These are phyloP conservation scores for Plumapathes pennacea DNA, from an alignment of 92 coral and sea anemone species.

Conservation along the genomic window DNA sequence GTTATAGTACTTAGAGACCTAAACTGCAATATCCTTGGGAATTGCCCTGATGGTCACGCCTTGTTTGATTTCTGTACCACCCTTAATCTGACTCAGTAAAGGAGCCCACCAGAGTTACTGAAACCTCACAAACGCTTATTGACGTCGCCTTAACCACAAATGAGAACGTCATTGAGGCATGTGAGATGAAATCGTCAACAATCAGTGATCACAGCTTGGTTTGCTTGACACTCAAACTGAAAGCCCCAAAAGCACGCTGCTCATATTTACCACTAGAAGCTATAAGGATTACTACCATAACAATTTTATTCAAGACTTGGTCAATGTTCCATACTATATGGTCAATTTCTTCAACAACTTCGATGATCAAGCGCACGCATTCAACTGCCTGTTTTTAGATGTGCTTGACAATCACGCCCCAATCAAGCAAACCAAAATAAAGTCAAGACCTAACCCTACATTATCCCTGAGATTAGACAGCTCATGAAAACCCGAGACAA, in stretches of 20 bases:
- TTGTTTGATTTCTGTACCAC: slow-evolving; percentile 19
- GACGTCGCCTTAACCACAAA: slow-evolving; percentile 42
- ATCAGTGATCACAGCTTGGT: slow-evolving; percentile 54
- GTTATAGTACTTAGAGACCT: slow-evolving; percentile 42
- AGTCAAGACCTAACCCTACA: slow-evolving; percentile 11
- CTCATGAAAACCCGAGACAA: slow-evolving; percentile 28
- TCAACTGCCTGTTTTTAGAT: slow-evolving; percentile 39
- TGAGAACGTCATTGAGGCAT: slow-evolving; percentile 8
- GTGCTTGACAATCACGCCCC: slow-evolving; percentile 40
- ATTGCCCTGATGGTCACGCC: slow-evolving; percentile 2
- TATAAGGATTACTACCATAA: slow-evolving; percentile 26
- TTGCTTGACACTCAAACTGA: slow-evolving; percentile 15
- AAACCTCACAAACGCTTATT: slow-evolving; percentile 31
- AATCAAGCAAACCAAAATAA: slow-evolving; percentile 38
- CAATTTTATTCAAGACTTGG: slow-evolving; percentile 18
- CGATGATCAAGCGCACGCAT: slow-evolving; percentile 48
- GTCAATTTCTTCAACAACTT: slow-evolving; percentile 35
- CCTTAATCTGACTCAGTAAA: slow-evolving; percentile 39
- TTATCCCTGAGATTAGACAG: slow-evolving; percentile 26
- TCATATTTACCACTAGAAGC: slow-evolving; percentile 14
- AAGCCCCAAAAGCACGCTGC: slow-evolving; percentile 1
- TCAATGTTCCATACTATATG: slow-evolving; percentile 40
- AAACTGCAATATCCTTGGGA: slow-evolving; percentile 32
- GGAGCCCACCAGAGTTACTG: slow-evolving; percentile 55
- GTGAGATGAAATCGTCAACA: slow-evolving; percentile 18